phyloP scores from a whole-genome alignment of 1,140 invertebrate species.

The Drosophila bocqueti region DNA sequence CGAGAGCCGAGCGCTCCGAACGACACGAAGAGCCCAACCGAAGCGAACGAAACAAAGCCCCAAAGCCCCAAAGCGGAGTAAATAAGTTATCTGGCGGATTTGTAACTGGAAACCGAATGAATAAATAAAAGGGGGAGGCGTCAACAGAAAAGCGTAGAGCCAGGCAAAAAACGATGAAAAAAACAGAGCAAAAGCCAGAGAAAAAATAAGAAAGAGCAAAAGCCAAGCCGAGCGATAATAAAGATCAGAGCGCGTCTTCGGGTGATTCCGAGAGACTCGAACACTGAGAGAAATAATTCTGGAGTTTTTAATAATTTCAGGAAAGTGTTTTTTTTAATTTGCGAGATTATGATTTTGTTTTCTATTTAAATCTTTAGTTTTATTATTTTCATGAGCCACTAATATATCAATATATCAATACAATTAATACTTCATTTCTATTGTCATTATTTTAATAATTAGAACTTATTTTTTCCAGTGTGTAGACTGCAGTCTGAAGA shows the following conservation, averaged over 20 bases:
- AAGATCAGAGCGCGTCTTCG: constrained; percentile 72
- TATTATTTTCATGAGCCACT: no score
- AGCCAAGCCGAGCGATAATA: constrained; percentile 43
- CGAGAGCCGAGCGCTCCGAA: neutral
- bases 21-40: constrained; percentile 8
- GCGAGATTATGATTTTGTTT: no score
- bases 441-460: neutral
- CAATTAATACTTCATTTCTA: no score
- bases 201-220: constrained; percentile 9
- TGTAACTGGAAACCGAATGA: constrained; percentile 77
- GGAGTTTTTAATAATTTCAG: neutral
- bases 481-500: constrained; percentile 39
- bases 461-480: constrained; percentile 7
- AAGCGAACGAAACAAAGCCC: constrained; percentile 61
- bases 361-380: no score
- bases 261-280: constrained; percentile 11
- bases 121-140: constrained; percentile 79
- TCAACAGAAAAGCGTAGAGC: constrained; percentile 56
- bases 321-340: no score
- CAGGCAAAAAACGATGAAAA: constrained; percentile 5
- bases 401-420: no score
- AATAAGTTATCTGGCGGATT: constrained; percentile 81
- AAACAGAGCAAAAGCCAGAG: constrained; percentile 24
- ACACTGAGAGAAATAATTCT: constrained; percentile 3
- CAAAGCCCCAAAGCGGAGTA: constrained; percentile 72